A percentile compares a stretch with the other conserved stretches of the same genome.
phyloP scores from a whole-genome alignment of 92 coral and sea anemone genomes.

The Porites rus region DNA sequence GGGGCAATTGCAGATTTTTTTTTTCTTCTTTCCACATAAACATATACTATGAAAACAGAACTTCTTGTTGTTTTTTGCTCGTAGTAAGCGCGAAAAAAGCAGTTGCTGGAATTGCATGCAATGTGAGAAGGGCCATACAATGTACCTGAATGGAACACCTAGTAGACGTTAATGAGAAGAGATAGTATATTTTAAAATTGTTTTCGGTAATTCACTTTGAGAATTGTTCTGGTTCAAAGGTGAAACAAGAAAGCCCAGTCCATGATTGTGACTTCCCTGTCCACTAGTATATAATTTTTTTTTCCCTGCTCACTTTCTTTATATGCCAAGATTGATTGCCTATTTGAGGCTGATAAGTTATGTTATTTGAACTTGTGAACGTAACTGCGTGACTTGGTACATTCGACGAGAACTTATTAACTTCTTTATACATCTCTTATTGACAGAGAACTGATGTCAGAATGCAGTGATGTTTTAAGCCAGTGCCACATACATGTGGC shows the following conservation, averaged over 20 bases:
- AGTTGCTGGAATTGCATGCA: background rate
- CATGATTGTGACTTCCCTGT: slow-evolving; percentile 12
- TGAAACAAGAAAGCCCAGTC: slow-evolving; percentile 8
- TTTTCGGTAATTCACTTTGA: slow-evolving; percentile 14
- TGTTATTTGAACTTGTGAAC: slow-evolving; percentile 20
- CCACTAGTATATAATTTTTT: slow-evolving; percentile 25
- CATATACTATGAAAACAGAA: background rate
- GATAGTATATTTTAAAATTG: background rate
- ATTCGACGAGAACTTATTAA: slow-evolving; percentile 14
- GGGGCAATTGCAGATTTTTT: background rate
- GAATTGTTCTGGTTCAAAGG: background rate
- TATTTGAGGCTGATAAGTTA: slow-evolving; percentile 23
- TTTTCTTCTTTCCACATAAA: too few relatives aligned
- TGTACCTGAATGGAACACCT: slow-evolving; percentile 26
- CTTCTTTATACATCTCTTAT: slow-evolving; percentile 24
- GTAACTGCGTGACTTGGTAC: slow-evolving; percentile 25
- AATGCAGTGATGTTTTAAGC: slow-evolving; percentile 25
- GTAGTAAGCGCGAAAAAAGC: background rate
- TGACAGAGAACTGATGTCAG: slow-evolving; percentile 33
- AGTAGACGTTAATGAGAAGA: slow-evolving; percentile 11
- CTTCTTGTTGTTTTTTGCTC: background rate
- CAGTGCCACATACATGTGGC: slow-evolving; percentile 30
- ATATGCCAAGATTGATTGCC: slow-evolving; percentile 9
- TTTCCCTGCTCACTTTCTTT: slow-evolving; percentile 20
- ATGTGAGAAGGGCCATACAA: background rate